A percentile compares a stretch with the other conserved stretches of the same genome.
Conservation (phyloP, 2,888 invertebrate genomes). For the Oxytorus armatus region DNA sequence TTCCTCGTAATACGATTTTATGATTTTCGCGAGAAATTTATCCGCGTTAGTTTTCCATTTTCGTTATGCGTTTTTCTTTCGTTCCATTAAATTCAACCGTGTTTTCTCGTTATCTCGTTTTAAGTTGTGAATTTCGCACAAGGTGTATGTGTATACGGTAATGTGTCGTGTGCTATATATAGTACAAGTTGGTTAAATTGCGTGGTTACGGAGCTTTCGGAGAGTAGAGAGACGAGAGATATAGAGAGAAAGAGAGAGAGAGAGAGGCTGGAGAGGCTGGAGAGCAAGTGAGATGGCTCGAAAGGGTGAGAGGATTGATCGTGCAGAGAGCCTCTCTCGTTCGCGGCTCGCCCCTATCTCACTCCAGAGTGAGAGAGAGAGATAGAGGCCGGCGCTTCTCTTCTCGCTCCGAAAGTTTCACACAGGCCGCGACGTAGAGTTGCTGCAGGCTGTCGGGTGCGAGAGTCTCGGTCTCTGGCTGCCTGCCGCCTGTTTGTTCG, state of each 20-base stretch:
- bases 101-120: not conserved
- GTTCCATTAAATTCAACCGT: not conserved
- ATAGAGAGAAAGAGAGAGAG: constrained; percentile 58
- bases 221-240: constrained; percentile 56
- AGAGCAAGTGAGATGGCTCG: constrained; percentile 48
- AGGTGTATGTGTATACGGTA: constrained; percentile 4
- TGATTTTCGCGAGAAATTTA: not conserved
- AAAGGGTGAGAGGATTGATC: constrained; percentile 66
- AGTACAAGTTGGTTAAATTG: constrained; percentile 43
- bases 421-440: constrained; percentile 61
- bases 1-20: not conserved
- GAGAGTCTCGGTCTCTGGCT: constrained; percentile 58
- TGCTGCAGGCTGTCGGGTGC: constrained; percentile 63
- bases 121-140: constrained; percentile 16
- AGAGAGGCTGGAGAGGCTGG: constrained; percentile 53
- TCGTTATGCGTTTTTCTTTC: not conserved
- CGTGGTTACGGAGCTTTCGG: constrained; percentile 46
- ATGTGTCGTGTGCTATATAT: constrained; percentile 21
- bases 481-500: constrained; percentile 58
- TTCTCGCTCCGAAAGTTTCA: constrained; percentile 73
- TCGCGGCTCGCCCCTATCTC: constrained; percentile 40
- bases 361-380: constrained; percentile 60
- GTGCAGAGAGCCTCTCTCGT: constrained; percentile 57
- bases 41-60: not conserved
- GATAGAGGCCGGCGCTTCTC: constrained; percentile 73